A percentile compares a stretch with the other conserved stretches of the same genome.
phyloP scores from a whole-genome alignment of 2,888 invertebrate genomes.

The Ormyrus labotus region DNA sequence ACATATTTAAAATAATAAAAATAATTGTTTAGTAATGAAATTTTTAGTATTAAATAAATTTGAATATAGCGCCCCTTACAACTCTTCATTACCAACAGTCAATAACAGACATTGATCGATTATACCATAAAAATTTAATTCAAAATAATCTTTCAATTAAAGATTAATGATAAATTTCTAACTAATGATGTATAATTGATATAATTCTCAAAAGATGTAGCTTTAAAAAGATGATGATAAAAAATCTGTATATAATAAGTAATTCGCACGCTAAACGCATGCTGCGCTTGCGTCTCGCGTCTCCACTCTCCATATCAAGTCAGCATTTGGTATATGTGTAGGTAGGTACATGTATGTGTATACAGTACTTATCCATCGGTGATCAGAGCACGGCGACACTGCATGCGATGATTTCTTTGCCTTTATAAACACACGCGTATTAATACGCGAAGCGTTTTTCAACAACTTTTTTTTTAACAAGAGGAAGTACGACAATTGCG shows the following conservation, averaged over 20 bases:
- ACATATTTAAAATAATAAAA: constrained; percentile 15
- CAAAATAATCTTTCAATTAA: neutral
- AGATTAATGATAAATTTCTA: neutral
- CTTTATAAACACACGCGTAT: constrained; percentile 46
- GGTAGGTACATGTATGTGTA: neutral
- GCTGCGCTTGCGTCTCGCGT: constrained; percentile 22
- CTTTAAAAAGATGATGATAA: neutral
- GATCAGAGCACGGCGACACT: constrained; percentile 16
- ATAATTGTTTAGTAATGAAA: neutral
- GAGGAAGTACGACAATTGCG: constrained; percentile 16
- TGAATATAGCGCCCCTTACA: too few species aligned
- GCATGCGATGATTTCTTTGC: constrained; percentile 33
- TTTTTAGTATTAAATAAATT: too few species aligned
- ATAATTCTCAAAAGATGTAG: neutral
- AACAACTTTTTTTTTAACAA: constrained; percentile 20
- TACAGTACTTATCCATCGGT: constrained; percentile 24
- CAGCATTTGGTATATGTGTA: neutral
- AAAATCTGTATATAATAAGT: too few species aligned
- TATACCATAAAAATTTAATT: too few species aligned
- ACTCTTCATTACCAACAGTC: too few species aligned
- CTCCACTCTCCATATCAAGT: neutral
- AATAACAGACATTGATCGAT: too few species aligned
- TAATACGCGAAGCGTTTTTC: constrained; percentile 9
- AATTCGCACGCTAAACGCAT: too few species aligned
- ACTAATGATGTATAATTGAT: neutral